A percentile compares a stretch with the other conserved stretches of the same genome.
phyloP scores from a whole-genome alignment of 2,113 vertebrate species.

The Saimiri boliviensis region DNA sequence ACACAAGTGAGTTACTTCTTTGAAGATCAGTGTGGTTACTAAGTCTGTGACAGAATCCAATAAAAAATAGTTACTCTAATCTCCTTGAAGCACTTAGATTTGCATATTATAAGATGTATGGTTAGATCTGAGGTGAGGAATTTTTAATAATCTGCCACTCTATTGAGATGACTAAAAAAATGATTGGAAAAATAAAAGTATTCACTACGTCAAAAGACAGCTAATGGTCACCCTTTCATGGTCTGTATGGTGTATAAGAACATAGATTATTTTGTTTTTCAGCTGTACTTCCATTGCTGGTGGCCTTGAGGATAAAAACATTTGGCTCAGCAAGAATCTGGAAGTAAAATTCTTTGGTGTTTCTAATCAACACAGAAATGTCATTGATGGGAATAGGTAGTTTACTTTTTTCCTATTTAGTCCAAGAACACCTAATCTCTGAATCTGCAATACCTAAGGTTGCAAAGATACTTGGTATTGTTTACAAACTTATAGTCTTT shows the following conservation, averaged over 20 bases:
- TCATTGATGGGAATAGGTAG: not conserved
- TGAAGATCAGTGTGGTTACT: constrained; percentile 52
- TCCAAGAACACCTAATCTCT: constrained; percentile 45
- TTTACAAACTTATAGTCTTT: constrained; percentile 9
- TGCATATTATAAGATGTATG: constrained; percentile 49
- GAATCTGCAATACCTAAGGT: constrained; percentile 33
- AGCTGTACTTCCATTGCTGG: constrained; percentile 10
- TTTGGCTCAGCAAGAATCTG: constrained; percentile 47
- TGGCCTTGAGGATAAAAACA: constrained; percentile 55
- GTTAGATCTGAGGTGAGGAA: not conserved
- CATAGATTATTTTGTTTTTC: constrained; percentile 35
- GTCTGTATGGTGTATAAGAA: not conserved
- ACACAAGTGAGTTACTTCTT: constrained; percentile 64
- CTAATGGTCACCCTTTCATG: not conserved
- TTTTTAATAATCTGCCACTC: constrained; percentile 33
- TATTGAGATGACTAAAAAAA: constrained; percentile 49
- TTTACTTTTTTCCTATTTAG: constrained; percentile 53
- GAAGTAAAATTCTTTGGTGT: constrained; percentile 58
- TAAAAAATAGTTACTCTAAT: constrained; percentile 45
- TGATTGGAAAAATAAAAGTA: not conserved
- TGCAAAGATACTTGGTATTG: constrained; percentile 43
- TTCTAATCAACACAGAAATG: constrained; percentile 64
- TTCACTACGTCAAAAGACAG: constrained; percentile 31
- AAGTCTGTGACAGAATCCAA: constrained; percentile 48
- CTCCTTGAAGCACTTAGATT: constrained; percentile 53